Evolutionary conservation across 2,113 vertebrate species (phyloP).

Genomic region (Prietella phreatophila): DNA sequence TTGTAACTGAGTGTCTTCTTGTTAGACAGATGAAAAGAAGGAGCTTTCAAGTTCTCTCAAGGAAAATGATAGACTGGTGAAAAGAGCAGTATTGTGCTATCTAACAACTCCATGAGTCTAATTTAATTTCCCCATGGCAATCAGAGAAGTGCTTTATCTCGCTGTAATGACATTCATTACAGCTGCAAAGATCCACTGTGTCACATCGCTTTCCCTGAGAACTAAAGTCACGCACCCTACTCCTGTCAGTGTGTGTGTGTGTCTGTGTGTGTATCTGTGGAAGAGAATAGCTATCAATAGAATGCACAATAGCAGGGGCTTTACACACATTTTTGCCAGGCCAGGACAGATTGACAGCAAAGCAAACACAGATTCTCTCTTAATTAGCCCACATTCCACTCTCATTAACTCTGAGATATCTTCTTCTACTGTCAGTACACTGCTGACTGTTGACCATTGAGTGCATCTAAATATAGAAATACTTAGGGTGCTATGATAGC

Average conservation of each 20-base stretch:
- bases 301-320: too few species aligned
- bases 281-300: not conserved
- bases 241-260: not conserved
- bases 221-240: not conserved
- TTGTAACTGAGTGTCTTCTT: constrained; percentile 29
- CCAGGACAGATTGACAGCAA: constrained; percentile 31
- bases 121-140: constrained; percentile 36
- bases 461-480: not conserved
- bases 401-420: not conserved
- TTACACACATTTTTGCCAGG: not conserved
- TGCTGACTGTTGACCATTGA: not conserved
- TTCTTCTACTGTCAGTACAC: not conserved
- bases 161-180: constrained; percentile 40
- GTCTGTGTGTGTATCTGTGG: not conserved
- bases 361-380: not conserved
- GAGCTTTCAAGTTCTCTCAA: constrained; percentile 27
- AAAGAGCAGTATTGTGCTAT: constrained; percentile 32
- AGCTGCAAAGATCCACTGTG: constrained; percentile 22
- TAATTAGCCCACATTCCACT: not conserved
- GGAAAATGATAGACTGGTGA: constrained; percentile 37
- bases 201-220: constrained; percentile 16
- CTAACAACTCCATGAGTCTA: constrained; percentile 22
- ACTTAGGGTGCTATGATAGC: not conserved
- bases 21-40: constrained; percentile 35
- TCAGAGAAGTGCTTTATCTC: constrained; percentile 37